A percentile compares a stretch with the other conserved stretches of the same genome.
These are phyloP conservation scores for Psilanteris sp. DNA, from an alignment of 1,140 invertebrate species.

Conservation along the genomic window DNA sequence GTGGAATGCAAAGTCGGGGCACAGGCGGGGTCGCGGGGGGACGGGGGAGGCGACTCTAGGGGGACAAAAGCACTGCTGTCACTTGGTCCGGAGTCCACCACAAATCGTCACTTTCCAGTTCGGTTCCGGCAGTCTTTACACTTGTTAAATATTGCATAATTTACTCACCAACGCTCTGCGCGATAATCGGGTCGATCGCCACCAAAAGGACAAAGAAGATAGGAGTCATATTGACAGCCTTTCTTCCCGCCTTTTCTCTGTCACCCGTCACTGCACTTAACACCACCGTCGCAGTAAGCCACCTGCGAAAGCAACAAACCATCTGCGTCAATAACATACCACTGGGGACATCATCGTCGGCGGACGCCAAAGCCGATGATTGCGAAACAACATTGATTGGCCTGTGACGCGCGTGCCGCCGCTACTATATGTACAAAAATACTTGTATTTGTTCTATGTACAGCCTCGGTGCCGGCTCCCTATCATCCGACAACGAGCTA, in stretches of 20 bases:
- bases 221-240: constrained; percentile 80
- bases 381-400: constrained; percentile 45
- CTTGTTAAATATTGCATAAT: constrained; percentile 56
- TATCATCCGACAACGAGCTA: constrained; percentile 20
- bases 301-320: constrained; percentile 77
- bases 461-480: constrained; percentile 2
- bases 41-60: neutral
- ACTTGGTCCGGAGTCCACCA: constrained; percentile 24
- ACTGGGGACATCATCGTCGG: constrained; percentile 31
- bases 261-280: constrained; percentile 77
- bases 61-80: constrained; percentile 15
- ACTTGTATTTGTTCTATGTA: constrained; percentile 31
- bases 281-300: constrained; percentile 72
- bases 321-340: constrained; percentile 75
- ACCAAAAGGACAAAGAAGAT: constrained; percentile 80
- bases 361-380: constrained; percentile 14
- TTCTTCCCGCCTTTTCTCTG: constrained; percentile 74
- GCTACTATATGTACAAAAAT: constrained; percentile 25
- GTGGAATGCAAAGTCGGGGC: neutral
- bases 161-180: constrained; percentile 79
- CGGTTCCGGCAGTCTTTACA: constrained; percentile 50
- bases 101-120: constrained; percentile 33
- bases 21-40: neutral
- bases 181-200: constrained; percentile 79
- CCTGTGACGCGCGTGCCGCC: neutral